Evolutionary conservation across 64 coral and sea anemone species (phyloP).

Genomic region (Porites australiensis): DNA sequence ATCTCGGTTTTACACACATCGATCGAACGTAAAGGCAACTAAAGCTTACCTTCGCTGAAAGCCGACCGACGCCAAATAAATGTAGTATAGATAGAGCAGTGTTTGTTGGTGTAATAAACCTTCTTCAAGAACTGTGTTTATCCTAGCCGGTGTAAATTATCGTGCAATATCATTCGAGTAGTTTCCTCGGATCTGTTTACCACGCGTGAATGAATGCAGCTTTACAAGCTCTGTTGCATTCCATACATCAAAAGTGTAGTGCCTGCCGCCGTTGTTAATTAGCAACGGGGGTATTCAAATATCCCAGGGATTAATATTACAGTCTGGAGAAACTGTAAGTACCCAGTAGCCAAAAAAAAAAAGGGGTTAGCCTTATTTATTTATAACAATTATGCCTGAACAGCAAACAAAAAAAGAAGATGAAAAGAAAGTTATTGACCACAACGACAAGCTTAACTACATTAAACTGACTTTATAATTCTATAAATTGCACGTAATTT

Average conservation of each 20-base stretch:
- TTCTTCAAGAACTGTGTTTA: slow-evolving; percentile 26
- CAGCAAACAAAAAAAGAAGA: no score
- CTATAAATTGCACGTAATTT: no score
- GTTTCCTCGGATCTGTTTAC: not conserved
- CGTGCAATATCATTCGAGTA: slow-evolving; percentile 32
- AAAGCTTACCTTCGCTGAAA: not conserved
- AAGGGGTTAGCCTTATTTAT: no score
- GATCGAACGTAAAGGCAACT: not conserved
- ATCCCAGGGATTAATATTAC: slow-evolving; percentile 11
- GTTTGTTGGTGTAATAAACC: not conserved
- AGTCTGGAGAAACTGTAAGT: not conserved
- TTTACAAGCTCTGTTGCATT: slow-evolving; percentile 15
- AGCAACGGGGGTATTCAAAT: slow-evolving; percentile 1
- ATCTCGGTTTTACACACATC: not conserved
- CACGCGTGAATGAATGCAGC: not conserved
- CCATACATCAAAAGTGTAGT: slow-evolving; percentile 30
- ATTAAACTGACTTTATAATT: no score
- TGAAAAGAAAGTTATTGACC: no score
- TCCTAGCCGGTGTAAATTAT: not conserved
- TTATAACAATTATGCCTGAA: no score
- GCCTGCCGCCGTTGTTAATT: slow-evolving; percentile 23
- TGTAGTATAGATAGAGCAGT: not conserved
- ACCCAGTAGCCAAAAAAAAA: no score
- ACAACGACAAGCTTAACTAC: no score
- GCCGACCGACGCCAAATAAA: not conserved